Percentiles rank a stretch among this genome's conserved stretches.
Conservation (phyloP, 2,797 vertebrate genomes). For the Anguilla anguilla region DNA sequence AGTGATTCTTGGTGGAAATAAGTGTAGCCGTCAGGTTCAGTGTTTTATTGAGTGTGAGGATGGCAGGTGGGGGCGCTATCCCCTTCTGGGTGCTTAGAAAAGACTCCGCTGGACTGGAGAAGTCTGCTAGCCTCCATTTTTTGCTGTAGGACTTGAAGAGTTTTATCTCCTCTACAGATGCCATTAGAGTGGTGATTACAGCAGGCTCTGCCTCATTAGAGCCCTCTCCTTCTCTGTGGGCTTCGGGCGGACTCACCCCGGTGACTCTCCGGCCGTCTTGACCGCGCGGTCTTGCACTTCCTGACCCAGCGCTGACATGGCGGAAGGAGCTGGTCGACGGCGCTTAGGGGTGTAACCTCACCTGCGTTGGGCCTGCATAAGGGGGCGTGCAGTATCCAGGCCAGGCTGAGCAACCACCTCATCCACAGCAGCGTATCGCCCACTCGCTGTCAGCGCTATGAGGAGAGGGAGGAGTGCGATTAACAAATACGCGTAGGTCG, state of each 20-base stretch:
- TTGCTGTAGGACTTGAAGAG: background rate
- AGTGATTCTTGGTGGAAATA: background rate
- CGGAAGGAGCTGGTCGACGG: background rate
- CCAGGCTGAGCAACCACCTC: background rate
- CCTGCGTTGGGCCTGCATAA: background rate
- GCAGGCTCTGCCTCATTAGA: conserved; percentile 10
- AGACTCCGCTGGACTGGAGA: background rate
- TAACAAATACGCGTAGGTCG: background rate
- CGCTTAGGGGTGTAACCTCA: background rate
- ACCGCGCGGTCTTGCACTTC: background rate
- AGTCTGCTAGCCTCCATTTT: background rate
- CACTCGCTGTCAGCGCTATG: background rate
- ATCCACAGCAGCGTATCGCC: background rate
- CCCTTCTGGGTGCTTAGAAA: background rate
- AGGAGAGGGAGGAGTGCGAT: background rate
- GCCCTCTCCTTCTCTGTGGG: background rate
- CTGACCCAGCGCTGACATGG: background rate
- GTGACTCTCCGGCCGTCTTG: too few relatives aligned
- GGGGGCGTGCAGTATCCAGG: background rate
- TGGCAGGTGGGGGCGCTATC: background rate
- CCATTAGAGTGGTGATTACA: conserved; percentile 45
- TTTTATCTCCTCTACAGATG: conserved; percentile 30
- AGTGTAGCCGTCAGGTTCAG: background rate
- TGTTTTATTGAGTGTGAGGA: background rate
- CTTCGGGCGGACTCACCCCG: background rate